Base-by-base conservation (phyloP, 1,140 invertebrate genomes). In the Heliconius himera region DNA sequence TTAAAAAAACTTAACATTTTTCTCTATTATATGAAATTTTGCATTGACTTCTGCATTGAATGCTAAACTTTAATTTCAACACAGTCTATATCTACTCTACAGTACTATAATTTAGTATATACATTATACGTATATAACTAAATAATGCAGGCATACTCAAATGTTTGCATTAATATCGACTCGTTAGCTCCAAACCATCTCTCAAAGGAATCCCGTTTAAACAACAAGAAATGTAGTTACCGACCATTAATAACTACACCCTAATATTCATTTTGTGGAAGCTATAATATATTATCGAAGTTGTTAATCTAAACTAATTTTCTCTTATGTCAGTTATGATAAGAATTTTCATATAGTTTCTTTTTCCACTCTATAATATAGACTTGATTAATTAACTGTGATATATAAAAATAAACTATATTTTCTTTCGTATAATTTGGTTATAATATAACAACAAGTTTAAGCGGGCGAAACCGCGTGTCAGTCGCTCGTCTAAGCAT, bases 121-220 rank as follows among this genome's bases (percentile, higher is more conserved):
- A 13, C 13, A 46, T 41, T 41, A 13, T 41, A 41, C 11, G 38
- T 41, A 22, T 26, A 22, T 20, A 20, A 51, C 1, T 51, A 60
- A 60, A 22, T 60, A 60, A 60, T 60, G n/a, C n/a, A 60, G 1
- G n/a, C 20, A 13, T 26, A 60, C 2, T 22, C 54, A 60, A 60
- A 60, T 60, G 54, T n/a, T 26, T 22, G 20, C 54, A 60, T n/a
- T 60, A 36, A 60, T 60, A n/a, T 60, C 20, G 51, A 54, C 51
- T 54, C 51, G 54, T 22, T 60, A 60, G 54, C n/a, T 60, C n/a
- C 20, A 11, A 60, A 60, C 8, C n/a, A n/a, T 9, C n/a, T 56
- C 54, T 60, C 54, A 60, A 60, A 60, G 54, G n/a, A 60, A 60
- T 60, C 54, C 54, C 20, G 54, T 60, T 60, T 22, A 60, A 60